Conservation (phyloP, 2,888 invertebrate species). For the Patella caerulea region DNA sequence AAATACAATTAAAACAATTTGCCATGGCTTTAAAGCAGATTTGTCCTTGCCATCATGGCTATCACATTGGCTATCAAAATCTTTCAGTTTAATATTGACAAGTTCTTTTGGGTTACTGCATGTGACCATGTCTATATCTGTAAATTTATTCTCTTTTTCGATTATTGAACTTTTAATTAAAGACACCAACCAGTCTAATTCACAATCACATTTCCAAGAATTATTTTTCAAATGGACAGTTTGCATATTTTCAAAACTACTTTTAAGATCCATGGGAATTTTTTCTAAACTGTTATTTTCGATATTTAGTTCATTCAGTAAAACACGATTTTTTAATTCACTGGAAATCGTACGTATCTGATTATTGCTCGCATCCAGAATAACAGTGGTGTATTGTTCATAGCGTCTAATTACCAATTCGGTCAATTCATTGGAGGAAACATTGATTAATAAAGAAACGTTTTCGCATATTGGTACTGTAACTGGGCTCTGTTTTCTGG, state of each 20-base stretch:
- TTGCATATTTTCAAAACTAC: not conserved
- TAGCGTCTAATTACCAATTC: not conserved
- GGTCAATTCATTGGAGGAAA: not conserved
- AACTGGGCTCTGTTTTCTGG: not conserved
- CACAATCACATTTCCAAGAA: not conserved
- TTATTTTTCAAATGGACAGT: not conserved
- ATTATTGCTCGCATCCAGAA: not conserved
- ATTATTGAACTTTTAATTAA: not conserved
- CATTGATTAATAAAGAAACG: not conserved
- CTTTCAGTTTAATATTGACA: not conserved
- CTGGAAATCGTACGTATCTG: not conserved
- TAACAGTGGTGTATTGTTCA: not conserved
- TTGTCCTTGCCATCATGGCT: not conserved
- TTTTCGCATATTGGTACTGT: not conserved
- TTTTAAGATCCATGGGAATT: not conserved
- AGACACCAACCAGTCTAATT: not conserved
- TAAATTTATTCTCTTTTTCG: not conserved
- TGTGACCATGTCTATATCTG: not conserved
- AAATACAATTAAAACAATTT: not conserved
- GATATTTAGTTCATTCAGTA: not conserved
- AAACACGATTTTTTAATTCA: not conserved
- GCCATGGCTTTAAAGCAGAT: not conserved
- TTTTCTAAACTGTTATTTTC: not conserved
- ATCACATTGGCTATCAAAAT: not conserved
- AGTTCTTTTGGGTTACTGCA: not conserved